These are phyloP conservation scores for Arctocebus calabarensis DNA, from an alignment of 2,797 vertebrate species.

Conservation along the genomic window DNA sequence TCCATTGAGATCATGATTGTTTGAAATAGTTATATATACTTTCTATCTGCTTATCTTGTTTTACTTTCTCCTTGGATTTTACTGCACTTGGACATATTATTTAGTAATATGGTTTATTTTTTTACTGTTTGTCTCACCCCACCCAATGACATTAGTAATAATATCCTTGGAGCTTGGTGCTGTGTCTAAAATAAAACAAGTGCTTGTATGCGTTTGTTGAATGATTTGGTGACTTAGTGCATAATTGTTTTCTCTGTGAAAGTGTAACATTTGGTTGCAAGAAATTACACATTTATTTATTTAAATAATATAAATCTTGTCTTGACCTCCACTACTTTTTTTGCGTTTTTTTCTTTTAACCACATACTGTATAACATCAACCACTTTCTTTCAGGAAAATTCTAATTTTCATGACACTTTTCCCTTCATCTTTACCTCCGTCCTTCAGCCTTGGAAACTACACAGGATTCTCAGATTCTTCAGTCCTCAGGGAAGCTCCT, in stretches of 20 bases:
- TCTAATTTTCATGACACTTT: not conserved
- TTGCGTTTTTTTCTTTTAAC: not conserved
- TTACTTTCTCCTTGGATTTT: not conserved
- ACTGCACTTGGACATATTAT: not conserved
- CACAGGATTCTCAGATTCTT: not conserved
- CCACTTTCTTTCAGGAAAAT: not conserved
- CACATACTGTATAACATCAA: not conserved
- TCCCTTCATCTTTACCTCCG: not conserved
- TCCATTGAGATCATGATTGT: not conserved
- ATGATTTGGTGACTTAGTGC: not conserved
- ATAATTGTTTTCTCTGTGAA: not conserved
- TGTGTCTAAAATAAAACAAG: not conserved
- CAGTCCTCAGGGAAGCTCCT: not conserved
- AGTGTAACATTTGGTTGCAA: not conserved
- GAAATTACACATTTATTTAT: not conserved
- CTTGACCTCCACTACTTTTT: not conserved
- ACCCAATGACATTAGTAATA: not conserved
- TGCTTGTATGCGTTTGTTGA: not conserved
- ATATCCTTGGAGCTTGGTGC: not conserved
- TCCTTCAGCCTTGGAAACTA: not conserved
- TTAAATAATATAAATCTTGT: not conserved
- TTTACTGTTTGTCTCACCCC: not conserved
- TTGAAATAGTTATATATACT: not conserved
- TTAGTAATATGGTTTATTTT: not conserved
- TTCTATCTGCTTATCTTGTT: not conserved